These are phyloP conservation scores for Stenchaetothrips biformis DNA, from an alignment of 2,888 invertebrate species.

Conservation along the genomic window DNA sequence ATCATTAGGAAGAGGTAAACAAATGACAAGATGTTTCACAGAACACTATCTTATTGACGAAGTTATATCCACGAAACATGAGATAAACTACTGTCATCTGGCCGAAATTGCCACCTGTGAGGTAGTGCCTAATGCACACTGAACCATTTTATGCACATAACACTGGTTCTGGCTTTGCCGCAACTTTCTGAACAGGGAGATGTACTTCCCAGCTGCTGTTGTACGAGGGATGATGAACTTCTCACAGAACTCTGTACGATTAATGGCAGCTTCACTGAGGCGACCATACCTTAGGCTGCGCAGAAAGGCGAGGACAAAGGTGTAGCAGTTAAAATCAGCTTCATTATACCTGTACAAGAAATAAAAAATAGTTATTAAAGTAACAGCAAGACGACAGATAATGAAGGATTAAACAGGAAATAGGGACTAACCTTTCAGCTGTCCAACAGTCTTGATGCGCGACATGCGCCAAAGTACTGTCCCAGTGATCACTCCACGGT, in stretches of 20 bases:
- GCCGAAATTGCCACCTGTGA: background rate
- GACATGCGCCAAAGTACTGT: conserved; percentile 60
- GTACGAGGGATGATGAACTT: conserved; percentile 76
- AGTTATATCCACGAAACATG: no score
- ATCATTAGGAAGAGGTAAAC: no score
- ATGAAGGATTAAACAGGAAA: background rate
- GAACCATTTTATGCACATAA: conserved; percentile 9
- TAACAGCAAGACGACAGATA: background rate
- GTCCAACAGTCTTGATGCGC: conserved; percentile 46
- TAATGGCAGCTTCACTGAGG: conserved; percentile 62
- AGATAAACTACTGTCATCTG: background rate
- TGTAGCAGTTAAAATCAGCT: conserved; percentile 76
- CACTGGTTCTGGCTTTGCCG: conserved; percentile 41
- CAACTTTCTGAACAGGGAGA: conserved; percentile 72
- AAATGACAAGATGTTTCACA: no score
- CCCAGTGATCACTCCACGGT: conserved; percentile 65
- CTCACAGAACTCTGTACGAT: conserved; percentile 68
- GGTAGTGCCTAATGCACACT: background rate
- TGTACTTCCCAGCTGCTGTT: conserved; percentile 77
- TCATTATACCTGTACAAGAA: conserved; percentile 59
- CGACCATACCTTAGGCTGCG: conserved; percentile 65
- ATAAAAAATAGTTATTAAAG: conserved; percentile 22
- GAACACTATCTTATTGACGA: no score
- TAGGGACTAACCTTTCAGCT: conserved; percentile 40
- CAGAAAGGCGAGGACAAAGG: conserved; percentile 77